A percentile compares a stretch with the other conserved stretches of the same genome.
Conservation (phyloP, 1,140 invertebrate genomes). For the Proctacanthus coquilletti region DNA sequence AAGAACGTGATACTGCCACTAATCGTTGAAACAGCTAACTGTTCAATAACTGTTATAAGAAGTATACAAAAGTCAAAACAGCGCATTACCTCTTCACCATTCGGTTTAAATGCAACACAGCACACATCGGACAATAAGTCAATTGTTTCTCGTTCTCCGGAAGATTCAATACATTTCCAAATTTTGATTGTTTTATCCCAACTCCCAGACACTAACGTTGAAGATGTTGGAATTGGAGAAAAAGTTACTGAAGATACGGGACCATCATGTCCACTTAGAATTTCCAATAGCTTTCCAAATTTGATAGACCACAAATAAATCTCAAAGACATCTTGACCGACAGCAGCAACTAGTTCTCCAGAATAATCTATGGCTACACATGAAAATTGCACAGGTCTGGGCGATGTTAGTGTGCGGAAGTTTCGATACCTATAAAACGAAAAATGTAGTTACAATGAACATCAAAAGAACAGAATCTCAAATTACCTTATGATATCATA, state of each 20-base stretch:
- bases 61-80: neutral
- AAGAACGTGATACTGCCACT: slow-evolving; percentile 82
- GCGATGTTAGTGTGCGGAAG: slow-evolving; percentile 88
- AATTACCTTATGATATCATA: slow-evolving; percentile 65
- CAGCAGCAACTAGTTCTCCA: slow-evolving; percentile 84
- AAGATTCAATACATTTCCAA: slow-evolving; percentile 75
- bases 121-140: slow-evolving; percentile 66
- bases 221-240: slow-evolving; percentile 51
- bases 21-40: slow-evolving; percentile 77
- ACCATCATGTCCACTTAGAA: slow-evolving; percentile 81
- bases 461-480: neutral
- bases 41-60: slow-evolving; percentile 6
- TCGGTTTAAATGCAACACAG: slow-evolving; percentile 68
- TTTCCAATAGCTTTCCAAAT: slow-evolving; percentile 77
- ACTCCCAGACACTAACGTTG: slow-evolving; percentile 68
- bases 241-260: slow-evolving; percentile 76
- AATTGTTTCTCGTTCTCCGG: slow-evolving; percentile 69
- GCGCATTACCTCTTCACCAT: slow-evolving; percentile 72
- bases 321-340: slow-evolving; percentile 85
- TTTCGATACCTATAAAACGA: slow-evolving; percentile 60
- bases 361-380: slow-evolving; percentile 76
- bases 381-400: slow-evolving; percentile 80
- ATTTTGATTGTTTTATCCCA: slow-evolving; percentile 89
- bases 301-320: slow-evolving; percentile 93
- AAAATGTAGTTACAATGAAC: slow-evolving; percentile 2